Evolutionary conservation across 2,113 vertebrate species (phyloP), one percentile per base, ranked within the genome.

Genomic region (Rhizomys pruinosus): DNA sequence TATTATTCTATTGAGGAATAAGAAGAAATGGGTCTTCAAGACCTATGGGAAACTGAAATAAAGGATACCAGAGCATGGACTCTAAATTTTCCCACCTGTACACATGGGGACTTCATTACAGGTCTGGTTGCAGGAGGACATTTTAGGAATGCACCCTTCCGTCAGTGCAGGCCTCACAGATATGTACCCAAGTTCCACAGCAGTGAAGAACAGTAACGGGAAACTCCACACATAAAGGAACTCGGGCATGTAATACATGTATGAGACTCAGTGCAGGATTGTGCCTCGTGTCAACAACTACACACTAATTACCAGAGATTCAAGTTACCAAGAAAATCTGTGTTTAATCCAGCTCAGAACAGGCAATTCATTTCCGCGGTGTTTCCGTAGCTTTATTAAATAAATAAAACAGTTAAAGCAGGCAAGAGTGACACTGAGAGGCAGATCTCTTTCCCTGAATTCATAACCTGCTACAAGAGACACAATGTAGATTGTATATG

Each of bases 301-400:
- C 13, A 55, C 25, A 3, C 27, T 76, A 25, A 73, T 90, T 23
- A 15, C 34, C n/a, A n/a, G 59, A 64, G 73, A 57, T 11, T 74
- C 47, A 39, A 12, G 25, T 47, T 77, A 20, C 73, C 47, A 44
- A 52, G n/a, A 73, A 90, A 81, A 64, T 90, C 66, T 89, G 47
- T 72, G 42, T 82, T 84, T 55, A 92, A 29, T 79, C 34, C 34
- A 90, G 39, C 37, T 81, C 19, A 6, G 29, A 72, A 52, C 61
- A 39, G 16, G 27, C 34, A 57, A 73, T 74, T 94, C 66, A 47
- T 88, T 82, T 84, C 55, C 23, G 61, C 4, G 27, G 27, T 61
- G 37, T 71, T 92, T 94, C 77, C 88, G 10, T n/a, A 27, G 42
- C 77, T 16, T 90, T 91, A 47, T 73, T 87, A 80, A 90, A 42